phyloP scores from a whole-genome alignment of 2,888 invertebrate species.

The Pachliopta kotzebuea region DNA sequence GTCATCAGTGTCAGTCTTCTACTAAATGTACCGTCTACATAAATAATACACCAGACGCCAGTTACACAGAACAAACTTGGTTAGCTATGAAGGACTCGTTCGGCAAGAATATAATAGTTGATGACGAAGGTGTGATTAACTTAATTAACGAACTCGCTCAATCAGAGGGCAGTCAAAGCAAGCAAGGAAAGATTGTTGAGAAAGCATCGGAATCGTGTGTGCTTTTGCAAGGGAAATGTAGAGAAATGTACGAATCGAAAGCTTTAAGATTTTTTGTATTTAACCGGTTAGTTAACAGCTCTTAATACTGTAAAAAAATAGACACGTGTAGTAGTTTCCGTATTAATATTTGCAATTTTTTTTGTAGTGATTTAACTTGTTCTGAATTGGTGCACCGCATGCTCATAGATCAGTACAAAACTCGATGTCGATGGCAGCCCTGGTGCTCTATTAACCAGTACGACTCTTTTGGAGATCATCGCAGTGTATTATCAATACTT shows the following conservation, averaged over 20 bases:
- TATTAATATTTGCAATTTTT: not conserved
- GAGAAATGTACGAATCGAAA: slow-evolving; percentile 53
- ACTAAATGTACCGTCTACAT: slow-evolving; percentile 58
- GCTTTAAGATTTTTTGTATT: slow-evolving; percentile 60
- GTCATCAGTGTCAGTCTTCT: slow-evolving; percentile 51
- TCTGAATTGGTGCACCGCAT: slow-evolving; percentile 63
- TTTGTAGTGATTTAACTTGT: slow-evolving; percentile 56
- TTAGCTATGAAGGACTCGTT: slow-evolving; percentile 65
- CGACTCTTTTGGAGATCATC: slow-evolving; percentile 63
- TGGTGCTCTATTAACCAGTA: slow-evolving; percentile 67
- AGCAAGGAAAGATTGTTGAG: slow-evolving; percentile 32
- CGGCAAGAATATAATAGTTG: slow-evolving; percentile 52
- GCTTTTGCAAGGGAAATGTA: slow-evolving; percentile 53
- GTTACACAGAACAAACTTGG: slow-evolving; percentile 50
- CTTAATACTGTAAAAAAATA: not conserved
- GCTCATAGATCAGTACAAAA: slow-evolving; percentile 54
- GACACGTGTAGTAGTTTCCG: too few species aligned
- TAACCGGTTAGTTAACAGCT: slow-evolving; percentile 48
- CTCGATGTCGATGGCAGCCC: slow-evolving; percentile 56
- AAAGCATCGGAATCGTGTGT: slow-evolving; percentile 45
- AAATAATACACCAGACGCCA: slow-evolving; percentile 34
- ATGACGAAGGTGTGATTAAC: slow-evolving; percentile 59
- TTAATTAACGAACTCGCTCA: slow-evolving; percentile 41
- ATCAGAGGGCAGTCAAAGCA: slow-evolving; percentile 37
- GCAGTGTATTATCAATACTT: slow-evolving; percentile 59